A percentile compares a stretch with the other conserved stretches of the same genome.
phyloP scores from a whole-genome alignment of 2,797 vertebrate genomes.

The Otolemur crassicaudatus region DNA sequence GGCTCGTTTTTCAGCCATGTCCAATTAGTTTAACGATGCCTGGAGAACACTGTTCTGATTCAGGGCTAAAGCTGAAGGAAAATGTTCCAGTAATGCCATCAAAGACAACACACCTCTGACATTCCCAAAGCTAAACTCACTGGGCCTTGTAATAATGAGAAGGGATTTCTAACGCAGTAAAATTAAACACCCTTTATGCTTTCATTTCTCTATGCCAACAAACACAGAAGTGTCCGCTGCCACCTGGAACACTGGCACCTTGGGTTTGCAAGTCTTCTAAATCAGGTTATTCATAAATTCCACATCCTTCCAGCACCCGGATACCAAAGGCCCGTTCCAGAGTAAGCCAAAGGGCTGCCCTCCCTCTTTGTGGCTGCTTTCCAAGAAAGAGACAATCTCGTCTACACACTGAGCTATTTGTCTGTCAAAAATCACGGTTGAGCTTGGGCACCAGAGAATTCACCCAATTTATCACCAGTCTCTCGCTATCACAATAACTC shows the following conservation, averaged over 20 bases:
- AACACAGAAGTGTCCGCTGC: slow-evolving; percentile 28
- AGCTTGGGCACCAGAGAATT: not conserved
- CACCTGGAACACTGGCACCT: slow-evolving; percentile 21
- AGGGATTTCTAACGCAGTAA: slow-evolving; percentile 48
- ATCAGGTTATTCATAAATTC: slow-evolving; percentile 62
- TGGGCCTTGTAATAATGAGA: slow-evolving; percentile 21
- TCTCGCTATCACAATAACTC: not conserved
- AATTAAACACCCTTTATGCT: slow-evolving; percentile 56
- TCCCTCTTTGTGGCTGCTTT: not conserved
- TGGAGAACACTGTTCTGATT: slow-evolving; percentile 67
- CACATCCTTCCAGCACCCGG: not conserved
- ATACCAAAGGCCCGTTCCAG: not conserved
- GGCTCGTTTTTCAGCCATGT: slow-evolving; percentile 66
- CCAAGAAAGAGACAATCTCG: not conserved
- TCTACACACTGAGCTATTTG: not conserved
- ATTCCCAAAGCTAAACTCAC: slow-evolving; percentile 3
- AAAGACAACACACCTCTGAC: slow-evolving; percentile 39
- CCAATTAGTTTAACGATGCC: slow-evolving; percentile 75
- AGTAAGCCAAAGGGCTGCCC: slow-evolving; percentile 9
- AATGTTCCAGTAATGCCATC: slow-evolving; percentile 50
- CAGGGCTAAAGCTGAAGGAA: slow-evolving; percentile 53
- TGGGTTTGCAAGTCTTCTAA: slow-evolving; percentile 33
- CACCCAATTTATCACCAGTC: not conserved
- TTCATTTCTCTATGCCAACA: slow-evolving; percentile 63
- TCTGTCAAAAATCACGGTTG: slow-evolving; percentile 37